Conservation (phyloP, 2,888 invertebrate genomes). For the Drosophila parthenogenetica region DNA sequence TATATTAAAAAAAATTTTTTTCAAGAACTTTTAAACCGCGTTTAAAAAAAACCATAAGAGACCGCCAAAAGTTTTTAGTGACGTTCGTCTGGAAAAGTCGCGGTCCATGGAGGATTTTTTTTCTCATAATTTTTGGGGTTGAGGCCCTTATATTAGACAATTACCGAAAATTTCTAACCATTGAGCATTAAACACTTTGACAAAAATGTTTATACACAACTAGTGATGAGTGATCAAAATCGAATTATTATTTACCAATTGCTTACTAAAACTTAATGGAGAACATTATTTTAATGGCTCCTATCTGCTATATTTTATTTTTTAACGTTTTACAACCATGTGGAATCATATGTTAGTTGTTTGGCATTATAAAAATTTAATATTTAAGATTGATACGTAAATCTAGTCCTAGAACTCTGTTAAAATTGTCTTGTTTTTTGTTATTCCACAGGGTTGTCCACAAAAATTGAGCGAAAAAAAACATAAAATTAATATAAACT, state of each 20-base stretch:
- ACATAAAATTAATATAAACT: conserved; percentile 29
- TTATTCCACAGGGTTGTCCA: conserved; percentile 69
- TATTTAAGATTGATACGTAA: conserved; percentile 45
- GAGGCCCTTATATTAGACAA: too few species aligned
- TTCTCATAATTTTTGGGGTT: too few species aligned
- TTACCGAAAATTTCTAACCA: conserved; percentile 51
- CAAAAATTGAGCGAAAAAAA: conserved; percentile 7
- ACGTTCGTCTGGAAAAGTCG: too few species aligned
- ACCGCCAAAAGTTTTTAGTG: too few species aligned
- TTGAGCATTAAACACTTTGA: conserved; percentile 69
- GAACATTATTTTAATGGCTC: conserved; percentile 31
- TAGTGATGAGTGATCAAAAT: conserved; percentile 56
- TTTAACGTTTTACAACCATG: conserved; percentile 53
- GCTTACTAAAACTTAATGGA: conserved; percentile 57
- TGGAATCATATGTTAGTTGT: conserved; percentile 59
- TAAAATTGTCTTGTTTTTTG: conserved; percentile 35
- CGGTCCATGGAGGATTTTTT: too few species aligned
- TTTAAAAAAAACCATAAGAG: too few species aligned
- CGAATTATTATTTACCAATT: conserved; percentile 65
- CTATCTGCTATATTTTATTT: conserved; percentile 17
- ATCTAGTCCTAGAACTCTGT: conserved; percentile 25
- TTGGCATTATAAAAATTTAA: conserved; percentile 30
- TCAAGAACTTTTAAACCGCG: too few species aligned
- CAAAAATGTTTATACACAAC: conserved; percentile 64
- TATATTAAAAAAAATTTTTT: too few species aligned